Percentiles rank a stretch among this genome's conserved stretches.
Evolutionary conservation across 2,113 vertebrate genomes (phyloP).

Genomic region (Blennius ocellaris): DNA sequence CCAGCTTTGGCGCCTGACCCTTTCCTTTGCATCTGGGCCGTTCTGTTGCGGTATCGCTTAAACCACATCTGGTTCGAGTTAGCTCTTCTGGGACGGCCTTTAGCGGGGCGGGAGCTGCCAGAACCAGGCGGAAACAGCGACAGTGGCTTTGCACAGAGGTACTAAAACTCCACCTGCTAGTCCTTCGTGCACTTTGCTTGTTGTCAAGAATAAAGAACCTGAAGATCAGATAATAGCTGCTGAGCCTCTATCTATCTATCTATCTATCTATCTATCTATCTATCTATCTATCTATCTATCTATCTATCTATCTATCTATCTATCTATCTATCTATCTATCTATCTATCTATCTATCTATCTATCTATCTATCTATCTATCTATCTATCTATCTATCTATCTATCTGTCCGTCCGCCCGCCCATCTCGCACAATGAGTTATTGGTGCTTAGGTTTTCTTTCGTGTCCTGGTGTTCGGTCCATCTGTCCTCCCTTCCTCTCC

Average conservation of each 20-base stretch:
- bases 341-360: too few species aligned
- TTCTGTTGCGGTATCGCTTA: too few species aligned
- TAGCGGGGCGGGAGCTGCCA: too few species aligned
- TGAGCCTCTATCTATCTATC: constrained; percentile 3
- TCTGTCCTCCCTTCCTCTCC: constrained; percentile 75
- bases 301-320: constrained; percentile 6
- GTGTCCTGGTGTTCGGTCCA: constrained; percentile 64
- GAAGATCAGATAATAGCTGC: too few species aligned
- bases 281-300: constrained; percentile 11
- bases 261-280: too few species aligned
- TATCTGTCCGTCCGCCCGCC: constrained; percentile 17
- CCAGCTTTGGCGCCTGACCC: too few species aligned
- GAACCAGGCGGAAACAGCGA: background rate
- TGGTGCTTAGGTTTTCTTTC: constrained; percentile 46
- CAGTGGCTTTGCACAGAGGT: background rate
- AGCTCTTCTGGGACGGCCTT: too few species aligned
- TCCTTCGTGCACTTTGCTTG: background rate
- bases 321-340: background rate
- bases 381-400: too few species aligned
- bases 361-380: too few species aligned
- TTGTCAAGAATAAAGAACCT: background rate
- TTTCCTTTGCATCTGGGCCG: too few species aligned
- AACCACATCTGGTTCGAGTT: too few species aligned
- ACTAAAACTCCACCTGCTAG: too few species aligned
- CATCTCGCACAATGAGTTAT: constrained; percentile 31